Percentiles rank a stretch among this genome's conserved stretches.
phyloP scores from a whole-genome alignment of 2,113 vertebrate species.

The Tyto alba region DNA sequence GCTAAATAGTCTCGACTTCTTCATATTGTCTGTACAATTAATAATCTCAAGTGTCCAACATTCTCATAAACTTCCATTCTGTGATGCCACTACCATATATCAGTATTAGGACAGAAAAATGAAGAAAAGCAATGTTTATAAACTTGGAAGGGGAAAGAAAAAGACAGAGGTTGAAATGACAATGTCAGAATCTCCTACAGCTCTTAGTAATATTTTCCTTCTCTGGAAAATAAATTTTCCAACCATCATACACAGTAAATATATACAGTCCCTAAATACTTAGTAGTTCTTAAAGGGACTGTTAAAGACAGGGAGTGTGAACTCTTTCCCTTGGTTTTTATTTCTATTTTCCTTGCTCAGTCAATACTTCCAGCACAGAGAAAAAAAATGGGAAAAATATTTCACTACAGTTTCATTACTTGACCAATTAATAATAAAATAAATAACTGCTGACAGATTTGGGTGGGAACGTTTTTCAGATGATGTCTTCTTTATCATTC shows the following conservation, averaged over 20 bases:
- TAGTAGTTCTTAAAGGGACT: too few relatives aligned
- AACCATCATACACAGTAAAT: neutral
- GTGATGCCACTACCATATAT: neutral
- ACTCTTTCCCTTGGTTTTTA: neutral
- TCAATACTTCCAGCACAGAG: neutral
- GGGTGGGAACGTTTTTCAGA: neutral
- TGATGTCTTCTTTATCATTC: neutral
- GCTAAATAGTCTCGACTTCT: neutral
- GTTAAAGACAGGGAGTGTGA: neutral
- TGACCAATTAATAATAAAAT: neutral
- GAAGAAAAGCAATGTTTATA: neutral
- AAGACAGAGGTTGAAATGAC: neutral
- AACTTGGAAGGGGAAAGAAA: neutral
- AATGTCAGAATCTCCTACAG: neutral
- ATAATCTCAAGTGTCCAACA: neutral
- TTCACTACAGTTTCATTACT: neutral
- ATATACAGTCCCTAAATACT: neutral
- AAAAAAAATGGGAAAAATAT: neutral
- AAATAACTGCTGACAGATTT: neutral
- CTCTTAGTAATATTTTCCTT: neutral
- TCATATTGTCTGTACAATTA: neutral
- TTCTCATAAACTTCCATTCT: neutral
- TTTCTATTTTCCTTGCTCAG: neutral
- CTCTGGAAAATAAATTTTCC: neutral
- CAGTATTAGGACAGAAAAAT: neutral